These are phyloP conservation scores for Gastrophryne carolinensis DNA, from an alignment of 2,797 vertebrate species.

Conservation along the genomic window DNA sequence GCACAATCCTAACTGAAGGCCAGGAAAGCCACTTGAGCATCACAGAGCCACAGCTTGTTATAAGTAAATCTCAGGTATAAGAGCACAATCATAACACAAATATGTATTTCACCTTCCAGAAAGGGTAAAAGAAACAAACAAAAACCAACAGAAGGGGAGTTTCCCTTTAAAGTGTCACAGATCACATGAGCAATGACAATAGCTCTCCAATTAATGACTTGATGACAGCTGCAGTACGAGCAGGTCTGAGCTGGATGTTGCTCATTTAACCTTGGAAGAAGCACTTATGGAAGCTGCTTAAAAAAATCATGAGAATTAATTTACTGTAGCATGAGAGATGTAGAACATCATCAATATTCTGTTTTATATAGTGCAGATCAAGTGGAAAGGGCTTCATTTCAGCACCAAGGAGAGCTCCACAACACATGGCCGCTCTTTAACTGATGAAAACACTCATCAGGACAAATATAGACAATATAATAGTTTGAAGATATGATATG, in stretches of 20 bases:
- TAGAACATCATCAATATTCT: conserved; percentile 39
- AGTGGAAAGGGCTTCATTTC: conserved; percentile 13
- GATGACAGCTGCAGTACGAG: not conserved
- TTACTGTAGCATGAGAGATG: conserved; percentile 14
- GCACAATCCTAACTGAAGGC: no score
- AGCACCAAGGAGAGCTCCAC: not conserved
- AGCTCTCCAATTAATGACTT: conserved; percentile 13
- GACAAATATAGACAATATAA: no score
- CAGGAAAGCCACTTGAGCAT: no score
- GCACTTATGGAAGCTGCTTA: conserved; percentile 35
- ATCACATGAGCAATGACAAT: conserved; percentile 1
- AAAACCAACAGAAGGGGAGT: no score
- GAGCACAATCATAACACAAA: no score
- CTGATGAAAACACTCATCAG: not conserved
- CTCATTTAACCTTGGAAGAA: conserved; percentile 20
- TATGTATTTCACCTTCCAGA: no score
- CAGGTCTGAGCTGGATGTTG: conserved; percentile 2
- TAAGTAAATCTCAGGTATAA: no score
- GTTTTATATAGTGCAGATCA: conserved; percentile 13
- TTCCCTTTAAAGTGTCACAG: not conserved
- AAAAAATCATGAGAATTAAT: conserved; percentile 24
- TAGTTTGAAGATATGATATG: no score
- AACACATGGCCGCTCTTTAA: not conserved
- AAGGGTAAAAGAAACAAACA: no score
- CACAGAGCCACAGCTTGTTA: no score